Evolutionary conservation across 1,140 invertebrate species (phyloP), one percentile per base, ranked within the genome.

Genomic region (Pygmarrhopalites habei): DNA sequence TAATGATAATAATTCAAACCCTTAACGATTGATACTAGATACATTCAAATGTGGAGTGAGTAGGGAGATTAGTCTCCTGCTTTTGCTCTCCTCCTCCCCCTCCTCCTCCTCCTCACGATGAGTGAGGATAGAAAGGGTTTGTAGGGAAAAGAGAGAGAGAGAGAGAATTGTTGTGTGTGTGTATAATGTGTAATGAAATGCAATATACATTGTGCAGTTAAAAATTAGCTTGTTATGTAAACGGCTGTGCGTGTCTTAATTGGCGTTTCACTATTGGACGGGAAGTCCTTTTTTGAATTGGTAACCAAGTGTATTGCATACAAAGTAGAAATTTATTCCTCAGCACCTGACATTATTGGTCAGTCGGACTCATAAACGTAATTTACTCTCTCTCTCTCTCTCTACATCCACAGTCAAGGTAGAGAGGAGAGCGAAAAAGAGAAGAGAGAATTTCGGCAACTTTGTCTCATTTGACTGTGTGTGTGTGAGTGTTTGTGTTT

Each of bases 171-270:
- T n/a, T n/a, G n/a, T n/a, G n/a, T n/a, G n/a, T n/a, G n/a, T n/a
- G n/a, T 15, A 35, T 35, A 15, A 35, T 35, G 32, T 15, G 32
- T 35, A 35, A 7, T 47, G 44, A 7, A 19, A 47, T n/a, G 44
- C 17, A 25, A 25, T 52, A 26, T n/a, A n/a, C n/a, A n/a, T n/a
- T 28, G 19, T 52, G 23, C 28, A 52, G 14, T 29, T 52, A 52
- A 52, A 52, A 52, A 52, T 52, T 52, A 52, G 25, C 49, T 29
- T 52, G 49, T 52, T 52, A 52, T 52, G 35, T 56, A 56, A 56
- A 56, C 53, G 53, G 35, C 29, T 56, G 29, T 39, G 53, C 53
- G 53, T 56, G 49, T 52, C 46, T 12, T 49, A 49, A 49, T 49
- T 19, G 46, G 12, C 23, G 49, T 26, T 26, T 52, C 49, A 52